Conservation (phyloP, 2,888 invertebrate species). For the Limnephilus rhombicus region DNA sequence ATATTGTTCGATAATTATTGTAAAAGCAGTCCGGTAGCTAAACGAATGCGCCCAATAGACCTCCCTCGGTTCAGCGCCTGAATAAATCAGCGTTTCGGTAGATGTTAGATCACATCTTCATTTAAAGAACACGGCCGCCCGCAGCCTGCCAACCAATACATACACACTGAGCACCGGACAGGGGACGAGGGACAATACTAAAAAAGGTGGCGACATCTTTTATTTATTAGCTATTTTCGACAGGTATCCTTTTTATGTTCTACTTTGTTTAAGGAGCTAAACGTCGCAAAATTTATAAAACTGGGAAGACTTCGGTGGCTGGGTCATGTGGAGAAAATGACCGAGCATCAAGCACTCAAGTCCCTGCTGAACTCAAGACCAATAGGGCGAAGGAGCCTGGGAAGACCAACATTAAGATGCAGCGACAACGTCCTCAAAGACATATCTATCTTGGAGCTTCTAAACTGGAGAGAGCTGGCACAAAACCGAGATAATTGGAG, state of each 20-base stretch:
- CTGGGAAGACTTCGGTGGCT: too few relatives aligned
- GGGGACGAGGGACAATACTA: not conserved
- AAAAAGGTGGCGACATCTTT: slow-evolving; percentile 4
- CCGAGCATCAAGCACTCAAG: too few relatives aligned
- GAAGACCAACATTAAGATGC: too few relatives aligned
- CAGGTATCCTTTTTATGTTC: not conserved
- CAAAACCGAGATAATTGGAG: too few relatives aligned
- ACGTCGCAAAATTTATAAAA: too few relatives aligned
- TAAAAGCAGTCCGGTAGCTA: slow-evolving; percentile 6
- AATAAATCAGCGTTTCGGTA: slow-evolving; percentile 31
- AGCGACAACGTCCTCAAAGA: too few relatives aligned
- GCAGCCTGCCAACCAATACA: not conserved
- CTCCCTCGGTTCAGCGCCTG: slow-evolving; percentile 4
- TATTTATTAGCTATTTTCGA: not conserved
- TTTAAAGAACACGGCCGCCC: slow-evolving; percentile 16
- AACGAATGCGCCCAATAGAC: not conserved
- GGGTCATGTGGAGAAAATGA: too few relatives aligned
- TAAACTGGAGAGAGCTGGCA: too few relatives aligned
- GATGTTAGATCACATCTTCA: slow-evolving; percentile 43
- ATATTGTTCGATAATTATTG: not conserved
- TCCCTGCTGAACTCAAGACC: too few relatives aligned
- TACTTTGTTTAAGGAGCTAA: too few relatives aligned
- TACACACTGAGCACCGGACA: not conserved
- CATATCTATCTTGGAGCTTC: too few relatives aligned
- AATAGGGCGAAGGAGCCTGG: too few relatives aligned